Evolutionary conservation across 2,888 invertebrate species (phyloP).

Genomic region (Ypsolopha sequella): DNA sequence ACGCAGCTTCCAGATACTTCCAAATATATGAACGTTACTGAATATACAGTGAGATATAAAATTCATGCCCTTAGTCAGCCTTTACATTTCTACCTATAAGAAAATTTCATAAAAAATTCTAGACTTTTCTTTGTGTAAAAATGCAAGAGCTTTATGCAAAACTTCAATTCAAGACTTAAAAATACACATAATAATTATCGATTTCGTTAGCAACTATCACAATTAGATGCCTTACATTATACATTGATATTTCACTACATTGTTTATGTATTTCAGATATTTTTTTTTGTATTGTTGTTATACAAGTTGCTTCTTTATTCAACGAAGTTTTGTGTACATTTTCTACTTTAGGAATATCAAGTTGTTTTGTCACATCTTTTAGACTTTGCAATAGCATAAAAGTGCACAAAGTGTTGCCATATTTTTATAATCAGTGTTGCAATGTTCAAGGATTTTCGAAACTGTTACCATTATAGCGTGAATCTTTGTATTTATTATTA

Average conservation of each 20-base stretch:
- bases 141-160: neutral
- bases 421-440: neutral
- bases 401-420: neutral
- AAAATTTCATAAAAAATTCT: no score
- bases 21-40: no score
- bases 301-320: neutral
- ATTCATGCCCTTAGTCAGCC: no score
- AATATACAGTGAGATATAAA: no score
- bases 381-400: neutral
- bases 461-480: no score
- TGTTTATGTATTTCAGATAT: constrained; percentile 7
- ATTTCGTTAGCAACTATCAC: constrained; percentile 21
- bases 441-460: no score
- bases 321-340: neutral
- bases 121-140: no score
- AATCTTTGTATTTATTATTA: no score
- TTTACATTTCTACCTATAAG: no score
- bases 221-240: constrained; percentile 19
- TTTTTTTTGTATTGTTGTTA: neutral
- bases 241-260: constrained; percentile 19
- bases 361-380: neutral
- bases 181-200: constrained; percentile 10
- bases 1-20: no score
- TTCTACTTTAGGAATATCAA: neutral
- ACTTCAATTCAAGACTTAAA: neutral